phyloP scores from a whole-genome alignment of 2,888 invertebrate species.

The Drosophila dives region DNA sequence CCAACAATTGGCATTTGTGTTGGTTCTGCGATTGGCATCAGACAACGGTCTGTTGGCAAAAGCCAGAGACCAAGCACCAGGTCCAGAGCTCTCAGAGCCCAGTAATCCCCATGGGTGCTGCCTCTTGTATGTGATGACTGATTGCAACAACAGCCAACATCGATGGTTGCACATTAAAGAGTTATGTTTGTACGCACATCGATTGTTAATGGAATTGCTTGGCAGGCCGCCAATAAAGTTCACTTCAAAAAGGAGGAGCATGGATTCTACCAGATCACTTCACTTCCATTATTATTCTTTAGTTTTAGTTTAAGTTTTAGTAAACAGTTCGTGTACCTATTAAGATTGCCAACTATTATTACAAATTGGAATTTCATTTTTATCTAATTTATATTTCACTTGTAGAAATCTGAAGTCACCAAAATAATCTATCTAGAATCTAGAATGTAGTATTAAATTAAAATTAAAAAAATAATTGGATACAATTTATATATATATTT shows the following conservation, averaged over 20 bases:
- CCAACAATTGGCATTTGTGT: slow-evolving; percentile 6
- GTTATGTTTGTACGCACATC: not conserved
- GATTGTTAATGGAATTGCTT: slow-evolving; percentile 1
- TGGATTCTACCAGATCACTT: not conserved
- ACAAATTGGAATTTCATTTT: too few relatives aligned
- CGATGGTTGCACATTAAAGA: slow-evolving; percentile 13
- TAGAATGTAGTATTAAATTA: too few relatives aligned
- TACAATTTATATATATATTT: too few relatives aligned
- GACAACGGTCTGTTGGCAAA: not conserved
- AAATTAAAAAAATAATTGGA: too few relatives aligned
- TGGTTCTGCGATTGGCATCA: slow-evolving; percentile 9
- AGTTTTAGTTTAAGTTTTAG: not conserved
- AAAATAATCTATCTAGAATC: too few relatives aligned
- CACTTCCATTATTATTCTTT: not conserved
- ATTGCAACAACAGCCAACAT: slow-evolving; percentile 12
- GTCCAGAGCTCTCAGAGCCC: not conserved
- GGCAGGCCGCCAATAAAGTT: not conserved
- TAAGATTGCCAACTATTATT: not conserved
- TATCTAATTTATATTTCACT: too few relatives aligned
- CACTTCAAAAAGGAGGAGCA: not conserved
- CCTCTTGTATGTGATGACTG: slow-evolving; percentile 1
- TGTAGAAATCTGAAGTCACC: too few relatives aligned
- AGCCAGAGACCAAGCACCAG: not conserved
- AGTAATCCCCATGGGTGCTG: slow-evolving; percentile 5
- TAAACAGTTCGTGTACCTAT: not conserved